phyloP scores from a whole-genome alignment of 2,113 vertebrate genomes.

The Cyanocitta stelleri region DNA sequence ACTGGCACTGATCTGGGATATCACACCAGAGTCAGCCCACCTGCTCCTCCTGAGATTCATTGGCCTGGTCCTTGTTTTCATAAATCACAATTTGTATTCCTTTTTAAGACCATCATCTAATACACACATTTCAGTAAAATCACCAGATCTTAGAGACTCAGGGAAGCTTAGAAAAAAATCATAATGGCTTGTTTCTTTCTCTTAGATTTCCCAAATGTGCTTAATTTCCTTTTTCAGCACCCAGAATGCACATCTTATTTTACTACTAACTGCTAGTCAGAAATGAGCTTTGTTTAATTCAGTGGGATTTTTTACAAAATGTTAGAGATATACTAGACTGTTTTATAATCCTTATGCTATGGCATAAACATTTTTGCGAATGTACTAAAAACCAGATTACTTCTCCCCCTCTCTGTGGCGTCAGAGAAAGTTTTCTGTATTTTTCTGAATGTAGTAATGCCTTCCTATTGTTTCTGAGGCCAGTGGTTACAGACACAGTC shows the following conservation, averaged over 20 bases:
- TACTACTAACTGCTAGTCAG: neutral
- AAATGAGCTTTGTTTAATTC: slow-evolving; percentile 32
- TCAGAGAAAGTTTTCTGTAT: neutral
- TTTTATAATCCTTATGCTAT: slow-evolving; percentile 23
- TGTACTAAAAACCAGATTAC: neutral
- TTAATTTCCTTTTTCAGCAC: neutral
- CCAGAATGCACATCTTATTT: neutral
- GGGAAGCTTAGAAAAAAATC: neutral
- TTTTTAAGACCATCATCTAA: neutral
- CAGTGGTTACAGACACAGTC: neutral
- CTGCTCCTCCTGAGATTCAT: neutral
- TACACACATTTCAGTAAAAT: neutral
- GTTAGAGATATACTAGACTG: neutral
- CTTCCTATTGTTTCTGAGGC: neutral
- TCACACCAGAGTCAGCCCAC: neutral
- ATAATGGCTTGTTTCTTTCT: neutral
- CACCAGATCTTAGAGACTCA: neutral
- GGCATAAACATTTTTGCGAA: slow-evolving; percentile 40
- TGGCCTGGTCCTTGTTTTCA: neutral
- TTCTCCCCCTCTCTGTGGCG: neutral
- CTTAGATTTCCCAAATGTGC: neutral
- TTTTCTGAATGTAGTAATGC: neutral
- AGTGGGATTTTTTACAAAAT: neutral
- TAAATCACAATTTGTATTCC: neutral
- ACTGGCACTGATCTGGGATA: neutral